A percentile compares a stretch with the other conserved stretches of the same genome.
Evolutionary conservation across 1,140 invertebrate genomes (phyloP).

Genomic region (Telenomus remus): DNA sequence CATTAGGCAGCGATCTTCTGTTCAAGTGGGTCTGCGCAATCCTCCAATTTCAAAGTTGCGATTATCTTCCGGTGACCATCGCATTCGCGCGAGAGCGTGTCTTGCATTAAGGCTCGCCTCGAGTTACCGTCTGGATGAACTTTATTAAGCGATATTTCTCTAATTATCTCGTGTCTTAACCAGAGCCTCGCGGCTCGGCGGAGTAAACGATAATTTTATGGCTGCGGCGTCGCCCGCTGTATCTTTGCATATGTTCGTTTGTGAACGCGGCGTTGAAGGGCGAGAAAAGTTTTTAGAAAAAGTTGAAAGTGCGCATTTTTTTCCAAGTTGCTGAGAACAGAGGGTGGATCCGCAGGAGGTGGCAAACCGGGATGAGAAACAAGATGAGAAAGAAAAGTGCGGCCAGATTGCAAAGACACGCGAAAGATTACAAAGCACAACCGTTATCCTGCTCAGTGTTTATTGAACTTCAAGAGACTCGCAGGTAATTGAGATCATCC

Average conservation of each 20-base stretch:
- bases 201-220: conserved; percentile 38
- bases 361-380: too few species aligned
- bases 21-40: conserved; percentile 26
- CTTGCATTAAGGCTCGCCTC: conserved; percentile 38
- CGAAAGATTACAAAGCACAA: conserved; percentile 55
- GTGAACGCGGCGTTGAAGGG: neutral
- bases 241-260: conserved; percentile 44
- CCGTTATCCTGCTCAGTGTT: conserved; percentile 63
- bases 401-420: conserved; percentile 48
- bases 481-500: conserved; percentile 51
- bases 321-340: neutral
- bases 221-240: conserved; percentile 11
- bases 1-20: conserved; percentile 42
- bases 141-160: conserved; percentile 74
- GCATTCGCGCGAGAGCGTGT: conserved; percentile 35
- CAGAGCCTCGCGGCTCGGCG: conserved; percentile 12
- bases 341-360: too few species aligned
- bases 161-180: conserved; percentile 69
- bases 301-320: conserved; percentile 61
- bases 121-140: conserved; percentile 59
- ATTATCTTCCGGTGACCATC: conserved; percentile 61
- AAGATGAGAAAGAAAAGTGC: conserved; percentile 49
- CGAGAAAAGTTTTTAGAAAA: conserved; percentile 60
- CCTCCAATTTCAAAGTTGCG: conserved; percentile 68
- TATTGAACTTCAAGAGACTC: conserved; percentile 58